Base-by-base conservation (phyloP, 2,888 invertebrate genomes). In the Trichopoda pennipes region DNA sequence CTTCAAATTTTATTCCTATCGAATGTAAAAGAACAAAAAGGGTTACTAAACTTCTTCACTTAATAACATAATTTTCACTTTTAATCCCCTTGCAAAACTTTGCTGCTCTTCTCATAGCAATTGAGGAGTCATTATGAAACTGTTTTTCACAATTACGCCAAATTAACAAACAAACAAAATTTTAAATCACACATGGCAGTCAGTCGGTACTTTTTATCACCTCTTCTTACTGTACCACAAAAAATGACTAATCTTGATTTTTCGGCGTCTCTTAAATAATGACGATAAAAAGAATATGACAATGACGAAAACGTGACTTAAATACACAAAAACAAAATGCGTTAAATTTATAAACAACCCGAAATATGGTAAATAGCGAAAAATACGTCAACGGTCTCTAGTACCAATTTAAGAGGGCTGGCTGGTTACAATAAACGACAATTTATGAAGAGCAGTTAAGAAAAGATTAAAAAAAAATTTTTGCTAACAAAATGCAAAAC, bases 261-360 rank as follows among this genome's bases (percentile, higher is more conserved):
- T 63, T 63, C 28, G 28, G 28, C 38, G 56, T 56, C 63, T 19
- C 63, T 35, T 3, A 56, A 63, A 53, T 51, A 42, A 66, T 44
- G 17, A 64, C 44, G 58, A 58, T 19, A 49, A 66, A 61, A 51
- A 68, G 70, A 68, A 77, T 60, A 73, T 66, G 53, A 66, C 61
- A 55, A 74, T 74, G 73, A 78, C 14, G 16, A 74, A 80, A 61
- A 80, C 73, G 73, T 80, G 73, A 74, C 73, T 66, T 68, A 32
- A 68, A 79, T 73, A 16, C 49, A 56, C 35, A 80, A 80, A 47
- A 35, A 55, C 4, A 42, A 42, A n/a, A 23, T 61, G 53, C 44
- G 32, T 51, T 58, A 51, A 64, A 74, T 23, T 56, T n/a, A 63
- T 44, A 53, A 74, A 49, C 23, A 38, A 58, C 0, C 23, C 14